Evolutionary conservation across 2,797 vertebrate genomes (phyloP).

Genomic region (Mareca strepera): DNA sequence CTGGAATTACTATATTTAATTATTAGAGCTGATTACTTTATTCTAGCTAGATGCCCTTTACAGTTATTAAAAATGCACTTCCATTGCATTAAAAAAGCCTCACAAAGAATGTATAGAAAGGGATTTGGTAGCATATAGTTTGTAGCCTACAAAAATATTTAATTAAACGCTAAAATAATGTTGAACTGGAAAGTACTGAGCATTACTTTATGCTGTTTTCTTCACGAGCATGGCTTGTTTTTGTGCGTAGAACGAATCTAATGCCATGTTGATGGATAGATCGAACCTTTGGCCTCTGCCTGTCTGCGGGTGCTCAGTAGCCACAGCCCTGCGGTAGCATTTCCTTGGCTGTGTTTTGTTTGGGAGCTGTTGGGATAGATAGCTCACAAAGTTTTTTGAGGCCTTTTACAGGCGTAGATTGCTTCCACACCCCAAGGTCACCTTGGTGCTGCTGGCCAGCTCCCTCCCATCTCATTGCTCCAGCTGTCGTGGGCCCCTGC

Average conservation of each 20-base stretch:
- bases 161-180: background rate
- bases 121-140: background rate
- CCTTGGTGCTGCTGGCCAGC: background rate
- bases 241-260: background rate
- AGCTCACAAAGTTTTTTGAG: background rate
- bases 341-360: background rate
- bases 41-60: background rate
- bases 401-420: background rate
- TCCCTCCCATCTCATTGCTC: background rate
- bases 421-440: background rate
- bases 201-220: background rate
- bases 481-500: fast-evolving
- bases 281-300: background rate
- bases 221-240: fast-evolving
- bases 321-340: background rate
- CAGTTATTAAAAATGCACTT: background rate
- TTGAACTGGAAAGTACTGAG: background rate
- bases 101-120: background rate
- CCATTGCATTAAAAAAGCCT: background rate
- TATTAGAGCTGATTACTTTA: background rate
- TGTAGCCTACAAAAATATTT: background rate
- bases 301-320: fast-evolving
- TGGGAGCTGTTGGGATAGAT: background rate
- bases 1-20: background rate
- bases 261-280: background rate